Conservation (phyloP, 2,888 invertebrate species). For the Ormyrus nitidulus region DNA sequence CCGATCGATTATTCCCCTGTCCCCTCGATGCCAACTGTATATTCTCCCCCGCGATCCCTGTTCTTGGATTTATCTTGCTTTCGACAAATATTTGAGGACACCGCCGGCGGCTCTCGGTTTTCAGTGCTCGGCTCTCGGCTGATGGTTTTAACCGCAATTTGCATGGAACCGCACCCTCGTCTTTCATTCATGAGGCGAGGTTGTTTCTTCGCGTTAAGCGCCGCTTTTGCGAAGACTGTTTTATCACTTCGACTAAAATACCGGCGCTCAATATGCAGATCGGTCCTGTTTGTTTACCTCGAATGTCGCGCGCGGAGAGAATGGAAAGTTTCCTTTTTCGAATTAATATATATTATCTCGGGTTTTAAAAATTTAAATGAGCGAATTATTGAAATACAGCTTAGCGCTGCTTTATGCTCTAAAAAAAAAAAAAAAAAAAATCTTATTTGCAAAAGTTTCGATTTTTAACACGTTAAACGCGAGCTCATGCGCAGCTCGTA, state of each 20-base stretch:
- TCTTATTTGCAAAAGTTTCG: constrained; percentile 30
- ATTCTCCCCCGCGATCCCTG: too few relatives aligned
- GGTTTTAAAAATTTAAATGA: background rate
- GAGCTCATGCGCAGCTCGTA: constrained; percentile 31
- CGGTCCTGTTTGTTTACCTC: background rate
- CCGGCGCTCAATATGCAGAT: constrained; percentile 12
- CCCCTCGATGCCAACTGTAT: too few relatives aligned
- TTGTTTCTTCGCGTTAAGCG: background rate
- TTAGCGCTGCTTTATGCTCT: background rate
- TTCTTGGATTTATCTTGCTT: too few relatives aligned
- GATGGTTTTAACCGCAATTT: constrained; percentile 39
- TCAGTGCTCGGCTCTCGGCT: background rate
- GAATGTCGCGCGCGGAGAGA: too few relatives aligned
- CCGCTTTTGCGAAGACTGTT: background rate
- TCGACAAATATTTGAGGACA: background rate
- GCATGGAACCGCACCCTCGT: constrained; percentile 8
- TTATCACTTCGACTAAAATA: background rate
- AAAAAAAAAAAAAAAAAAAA: too few relatives aligned
- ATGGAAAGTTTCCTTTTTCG: background rate
- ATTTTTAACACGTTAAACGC: constrained; percentile 50
- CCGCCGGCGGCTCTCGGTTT: background rate
- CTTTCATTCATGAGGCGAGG: background rate
- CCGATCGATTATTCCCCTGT: too few relatives aligned
- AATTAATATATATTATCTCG: background rate
- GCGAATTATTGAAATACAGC: constrained; percentile 42